Base-by-base conservation (phyloP, 2,888 invertebrate genomes). In the Drosophila algonquin region DNA sequence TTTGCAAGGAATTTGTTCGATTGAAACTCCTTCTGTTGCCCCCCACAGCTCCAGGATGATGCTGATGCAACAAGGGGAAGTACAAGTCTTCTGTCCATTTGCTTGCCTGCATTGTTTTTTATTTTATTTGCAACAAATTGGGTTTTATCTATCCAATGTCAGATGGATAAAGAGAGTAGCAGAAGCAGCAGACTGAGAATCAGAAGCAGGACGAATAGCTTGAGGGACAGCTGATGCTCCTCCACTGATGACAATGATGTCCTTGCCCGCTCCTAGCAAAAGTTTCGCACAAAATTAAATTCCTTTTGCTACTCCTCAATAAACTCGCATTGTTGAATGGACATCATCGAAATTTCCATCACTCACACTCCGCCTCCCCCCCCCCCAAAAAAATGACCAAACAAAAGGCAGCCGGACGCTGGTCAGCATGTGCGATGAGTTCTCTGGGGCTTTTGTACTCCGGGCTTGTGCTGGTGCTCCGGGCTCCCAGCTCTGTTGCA, bases 271-370 rank as follows among this genome's bases (percentile, higher is more conserved):
- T 46, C 52, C 65, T 35, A 63, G 72, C 50, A 59, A 65, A 74
- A 76, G 84, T 68, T 81, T 85, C 71, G 73, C 71, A 80, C 87
- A 80, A 84, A 85, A 86, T 84, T 81, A 87, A 87, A 84, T 84
- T 86, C 84, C 75, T 73, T 72, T 75, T 62, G 65, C 21, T 46
- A 63, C 35, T 57, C 53, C 40, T 64, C 75, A 71, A 71, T 45
- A 60, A 76, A 54, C 71, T 75, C 72, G 64, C 75, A 75, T 76
- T 81, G 70, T 69, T 71, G 65, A 73, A 70, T 71, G 70, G 69
- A 45, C 56, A 71, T 62, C 71, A 30, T 62, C 65, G 71, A 73
- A 75, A 69, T 73, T 71, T 83, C 64, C 73, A 73, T 71, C 75
- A 60, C 63, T 61, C 63, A 73, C 35, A 55, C 62, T 48, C 18